phyloP scores from a whole-genome alignment of 2,888 invertebrate genomes.

The Subacronicta megacephala region DNA sequence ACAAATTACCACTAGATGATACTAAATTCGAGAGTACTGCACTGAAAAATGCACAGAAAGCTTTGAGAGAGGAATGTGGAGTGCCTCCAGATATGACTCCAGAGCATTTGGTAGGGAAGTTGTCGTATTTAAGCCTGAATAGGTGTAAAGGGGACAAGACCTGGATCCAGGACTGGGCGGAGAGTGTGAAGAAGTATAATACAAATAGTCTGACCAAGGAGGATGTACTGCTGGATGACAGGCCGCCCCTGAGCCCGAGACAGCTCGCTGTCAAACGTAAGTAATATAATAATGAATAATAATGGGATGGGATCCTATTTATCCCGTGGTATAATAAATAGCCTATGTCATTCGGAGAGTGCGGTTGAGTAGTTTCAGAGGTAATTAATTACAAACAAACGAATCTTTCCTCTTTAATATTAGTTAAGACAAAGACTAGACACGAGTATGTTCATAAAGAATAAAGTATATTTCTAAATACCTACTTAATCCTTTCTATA shows the following conservation, averaged over 20 bases:
- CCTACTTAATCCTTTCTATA: too few species aligned
- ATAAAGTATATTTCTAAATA: too few species aligned
- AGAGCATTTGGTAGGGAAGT: constrained; percentile 79
- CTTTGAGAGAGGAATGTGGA: constrained; percentile 72
- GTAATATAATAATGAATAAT: too few species aligned
- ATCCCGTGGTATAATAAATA: too few species aligned
- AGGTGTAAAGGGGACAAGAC: constrained; percentile 87
- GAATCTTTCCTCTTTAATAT: too few species aligned
- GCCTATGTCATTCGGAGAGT: too few species aligned
- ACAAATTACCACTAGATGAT: constrained; percentile 69
- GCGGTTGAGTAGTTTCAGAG: too few species aligned
- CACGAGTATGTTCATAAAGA: too few species aligned
- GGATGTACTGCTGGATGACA: constrained; percentile 69
- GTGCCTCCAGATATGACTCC: constrained; percentile 70
- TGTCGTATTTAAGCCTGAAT: constrained; percentile 85
- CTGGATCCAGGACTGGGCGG: constrained; percentile 92
- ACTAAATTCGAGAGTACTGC: constrained; percentile 82
- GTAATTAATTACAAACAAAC: too few species aligned
- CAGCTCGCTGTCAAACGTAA: constrained; percentile 79
- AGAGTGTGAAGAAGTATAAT: constrained; percentile 89
- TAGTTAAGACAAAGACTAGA: too few species aligned
- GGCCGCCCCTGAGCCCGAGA: constrained; percentile 82
- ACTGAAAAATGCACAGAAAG: constrained; percentile 79
- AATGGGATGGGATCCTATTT: too few species aligned
- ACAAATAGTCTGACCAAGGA: constrained; percentile 72